Percentiles rank a stretch among this genome's conserved stretches.
These are phyloP conservation scores for Drosophila mulleri DNA, from an alignment of 2,888 invertebrate genomes.

Conservation along the genomic window DNA sequence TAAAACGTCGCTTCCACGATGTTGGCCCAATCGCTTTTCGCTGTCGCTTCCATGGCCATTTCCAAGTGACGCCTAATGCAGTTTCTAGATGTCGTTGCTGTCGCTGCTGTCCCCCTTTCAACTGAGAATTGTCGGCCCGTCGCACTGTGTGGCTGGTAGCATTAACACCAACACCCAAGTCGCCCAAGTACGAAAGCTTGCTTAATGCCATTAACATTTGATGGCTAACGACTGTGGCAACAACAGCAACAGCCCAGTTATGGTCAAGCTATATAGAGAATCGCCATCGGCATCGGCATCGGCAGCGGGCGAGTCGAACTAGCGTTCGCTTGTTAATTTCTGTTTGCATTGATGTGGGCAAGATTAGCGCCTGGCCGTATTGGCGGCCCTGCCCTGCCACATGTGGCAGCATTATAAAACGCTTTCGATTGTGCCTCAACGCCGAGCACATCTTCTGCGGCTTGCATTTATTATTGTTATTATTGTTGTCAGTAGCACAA, in stretches of 20 bases:
- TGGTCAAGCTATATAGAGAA: constrained; percentile 30
- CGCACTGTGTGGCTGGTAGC: constrained; percentile 4
- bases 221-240: constrained; percentile 69
- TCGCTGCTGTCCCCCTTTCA: not conserved
- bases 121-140: too few species aligned
- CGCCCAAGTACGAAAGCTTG: constrained; percentile 68
- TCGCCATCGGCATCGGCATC: not conserved
- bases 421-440: constrained; percentile 1
- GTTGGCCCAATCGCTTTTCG: constrained; percentile 41
- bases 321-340: constrained; percentile 44
- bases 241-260: constrained; percentile 20
- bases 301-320: constrained; percentile 21
- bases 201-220: constrained; percentile 77
- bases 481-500: constrained; percentile 32
- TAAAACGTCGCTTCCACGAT: constrained; percentile 45
- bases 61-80: constrained; percentile 21
- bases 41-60: constrained; percentile 39
- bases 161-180: constrained; percentile 55
- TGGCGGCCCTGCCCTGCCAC: constrained; percentile 11
- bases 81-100: constrained; percentile 23
- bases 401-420: constrained; percentile 17
- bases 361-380: not conserved
- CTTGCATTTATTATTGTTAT: constrained; percentile 11
- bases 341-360: constrained; percentile 15
- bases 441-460: not conserved